A percentile compares a stretch with the other conserved stretches of the same genome.
Evolutionary conservation across 2,113 vertebrate genomes (phyloP).

Genomic region (Smithornis capensis): DNA sequence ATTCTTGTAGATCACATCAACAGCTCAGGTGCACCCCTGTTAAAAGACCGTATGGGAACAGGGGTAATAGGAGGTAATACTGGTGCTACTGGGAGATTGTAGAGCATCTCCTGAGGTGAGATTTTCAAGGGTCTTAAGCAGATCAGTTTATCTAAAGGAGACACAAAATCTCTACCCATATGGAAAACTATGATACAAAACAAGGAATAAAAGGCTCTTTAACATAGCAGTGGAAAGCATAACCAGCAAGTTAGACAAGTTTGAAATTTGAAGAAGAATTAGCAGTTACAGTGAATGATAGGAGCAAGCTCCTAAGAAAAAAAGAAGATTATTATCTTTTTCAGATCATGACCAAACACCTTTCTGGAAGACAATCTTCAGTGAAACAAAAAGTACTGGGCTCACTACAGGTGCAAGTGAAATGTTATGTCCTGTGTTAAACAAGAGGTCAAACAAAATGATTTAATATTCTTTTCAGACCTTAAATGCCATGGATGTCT

Average conservation of each 20-base stretch:
- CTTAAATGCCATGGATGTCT: background rate
- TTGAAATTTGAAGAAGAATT: conserved; percentile 24
- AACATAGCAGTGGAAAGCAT: background rate
- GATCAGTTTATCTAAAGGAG: background rate
- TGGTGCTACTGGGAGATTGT: background rate
- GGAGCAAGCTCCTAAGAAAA: conserved; percentile 7
- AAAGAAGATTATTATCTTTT: background rate
- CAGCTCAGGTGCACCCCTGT: background rate
- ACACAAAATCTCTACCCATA: background rate
- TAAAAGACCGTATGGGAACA: background rate
- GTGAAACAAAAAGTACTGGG: background rate
- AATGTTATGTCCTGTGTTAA: background rate
- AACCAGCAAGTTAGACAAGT: background rate
- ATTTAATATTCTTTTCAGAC: conserved; percentile 16
- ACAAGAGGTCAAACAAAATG: conserved; percentile 33
- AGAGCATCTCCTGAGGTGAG: background rate
- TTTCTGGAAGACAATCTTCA: conserved; percentile 24
- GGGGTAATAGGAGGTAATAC: background rate
- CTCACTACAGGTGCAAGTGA: background rate
- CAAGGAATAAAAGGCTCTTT: background rate
- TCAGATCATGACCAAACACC: conserved; percentile 22
- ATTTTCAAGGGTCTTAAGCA: background rate
- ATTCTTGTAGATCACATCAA: rapidly evolving
- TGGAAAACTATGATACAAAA: background rate
- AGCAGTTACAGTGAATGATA: background rate